Evolutionary conservation across 2,113 vertebrate species (phyloP), one percentile per base, ranked within the genome.

Genomic region (Rhodinocichla rosea): DNA sequence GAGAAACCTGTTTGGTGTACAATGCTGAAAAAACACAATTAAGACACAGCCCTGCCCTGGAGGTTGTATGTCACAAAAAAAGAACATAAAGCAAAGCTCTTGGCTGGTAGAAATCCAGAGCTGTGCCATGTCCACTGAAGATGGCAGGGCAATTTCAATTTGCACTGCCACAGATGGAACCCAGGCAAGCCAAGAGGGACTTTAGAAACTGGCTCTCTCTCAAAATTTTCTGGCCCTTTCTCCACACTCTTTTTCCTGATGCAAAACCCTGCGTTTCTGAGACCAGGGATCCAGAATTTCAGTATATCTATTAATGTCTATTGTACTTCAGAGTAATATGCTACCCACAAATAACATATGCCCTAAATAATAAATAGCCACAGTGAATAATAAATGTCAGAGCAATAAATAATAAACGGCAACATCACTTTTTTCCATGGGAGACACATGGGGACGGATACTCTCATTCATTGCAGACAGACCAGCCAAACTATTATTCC

Each of bases 331-430:
- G 30, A 45, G 37, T 27, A 50, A 57, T 59, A 87, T 32, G 64
- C 39, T 89, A 73, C 74, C 75, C 69, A 74, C 77, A 92, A 68
- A 94, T 49, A 94, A 84, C 22, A 42, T 49, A 81, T 75, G 52
- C 30, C 74, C 70, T 90, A 95, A 93, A 93, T 87, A 95, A 93
- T 91, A 93, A 77, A 95, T 79, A 95, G 55, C 73, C 57, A 78
- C 14, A 45, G 87, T 67, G 65, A 92, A 89, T 93, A 96, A 94
- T 81, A 93, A 96, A 92, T 85, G 53, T 59, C 62, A 81, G 56
- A 64, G 53, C 56, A 95, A 94, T 92, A 95, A 92, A 90, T 94
- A 93, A 89, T 91, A 83, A 87, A 92, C 10, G 15, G 32, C 53
- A 71, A 5, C 42, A 56, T 59, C 1, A 5, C 32, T 80, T 84